Conservation (phyloP, 2,113 vertebrate species). For the Heteronetta atricapilla region DNA sequence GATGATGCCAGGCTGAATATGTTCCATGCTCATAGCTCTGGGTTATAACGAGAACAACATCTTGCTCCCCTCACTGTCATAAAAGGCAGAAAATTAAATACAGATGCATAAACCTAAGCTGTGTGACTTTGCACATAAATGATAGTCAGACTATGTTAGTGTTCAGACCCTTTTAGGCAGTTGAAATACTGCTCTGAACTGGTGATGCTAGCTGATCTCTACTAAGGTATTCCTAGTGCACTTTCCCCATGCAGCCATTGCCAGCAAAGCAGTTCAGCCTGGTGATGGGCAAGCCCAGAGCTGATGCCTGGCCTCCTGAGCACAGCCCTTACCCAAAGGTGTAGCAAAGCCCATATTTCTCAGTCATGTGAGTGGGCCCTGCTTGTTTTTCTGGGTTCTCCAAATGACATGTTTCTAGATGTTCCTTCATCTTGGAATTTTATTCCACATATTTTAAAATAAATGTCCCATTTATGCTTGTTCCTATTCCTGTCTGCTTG, state of each 20-base stretch:
- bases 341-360: neutral
- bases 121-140: neutral
- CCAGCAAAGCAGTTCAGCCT: fast-evolving
- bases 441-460: neutral
- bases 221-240: neutral
- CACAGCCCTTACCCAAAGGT: neutral
- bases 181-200: neutral
- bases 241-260: neutral
- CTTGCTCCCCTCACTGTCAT: conserved; percentile 6
- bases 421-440: neutral
- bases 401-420: neutral
- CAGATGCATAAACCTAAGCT: conserved; percentile 3
- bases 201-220: neutral
- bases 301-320: neutral
- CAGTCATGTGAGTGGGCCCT: fast-evolving
- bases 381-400: neutral
- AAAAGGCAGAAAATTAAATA: conserved; percentile 41
- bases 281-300: neutral
- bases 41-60: neutral
- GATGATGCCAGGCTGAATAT: neutral
- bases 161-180: neutral
- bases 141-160: neutral
- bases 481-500: neutral
- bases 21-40: conserved; percentile 2
- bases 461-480: neutral